A percentile compares a stretch with the other conserved stretches of the same genome.
phyloP scores from a whole-genome alignment of 2,888 invertebrate species.

The Mythimna loreyi region DNA sequence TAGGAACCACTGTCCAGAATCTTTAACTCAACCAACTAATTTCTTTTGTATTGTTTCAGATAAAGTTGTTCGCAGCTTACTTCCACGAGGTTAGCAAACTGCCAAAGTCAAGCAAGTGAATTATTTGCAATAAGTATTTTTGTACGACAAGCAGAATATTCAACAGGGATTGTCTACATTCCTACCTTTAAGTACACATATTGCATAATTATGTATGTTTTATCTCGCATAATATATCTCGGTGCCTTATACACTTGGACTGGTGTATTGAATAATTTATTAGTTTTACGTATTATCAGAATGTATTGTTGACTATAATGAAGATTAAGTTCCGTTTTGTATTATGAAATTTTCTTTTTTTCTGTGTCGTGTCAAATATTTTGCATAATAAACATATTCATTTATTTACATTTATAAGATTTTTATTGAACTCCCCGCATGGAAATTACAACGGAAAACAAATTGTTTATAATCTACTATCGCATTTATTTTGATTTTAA shows the following conservation, averaged over 20 bases:
- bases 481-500: too few species aligned
- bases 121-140: slow-evolving; percentile 10
- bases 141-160: slow-evolving; percentile 18
- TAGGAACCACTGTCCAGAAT: not conserved
- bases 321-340: slow-evolving; percentile 14
- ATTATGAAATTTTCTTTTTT: slow-evolving; percentile 14
- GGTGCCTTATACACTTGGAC: slow-evolving; percentile 45
- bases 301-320: slow-evolving; percentile 17
- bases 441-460: not conserved
- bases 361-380: slow-evolving; percentile 32
- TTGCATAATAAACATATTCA: slow-evolving; percentile 50
- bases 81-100: slow-evolving; percentile 94
- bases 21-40: not conserved
- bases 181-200: slow-evolving; percentile 57
- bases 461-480: too few species aligned
- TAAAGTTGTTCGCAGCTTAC: slow-evolving; percentile 97
- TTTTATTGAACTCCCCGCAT: slow-evolving; percentile 35
- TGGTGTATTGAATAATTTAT: slow-evolving; percentile 15
- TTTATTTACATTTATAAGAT: slow-evolving; percentile 12
- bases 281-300: slow-evolving; percentile 29
- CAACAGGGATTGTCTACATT: slow-evolving; percentile 49
- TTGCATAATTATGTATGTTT: slow-evolving; percentile 54
- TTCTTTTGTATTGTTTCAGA: slow-evolving; percentile 91
- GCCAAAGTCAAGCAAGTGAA: slow-evolving; percentile 71
- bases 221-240: slow-evolving; percentile 54